These are phyloP conservation scores for Cherax destructor DNA, from an alignment of 1,140 invertebrate genomes.

Conservation along the genomic window DNA sequence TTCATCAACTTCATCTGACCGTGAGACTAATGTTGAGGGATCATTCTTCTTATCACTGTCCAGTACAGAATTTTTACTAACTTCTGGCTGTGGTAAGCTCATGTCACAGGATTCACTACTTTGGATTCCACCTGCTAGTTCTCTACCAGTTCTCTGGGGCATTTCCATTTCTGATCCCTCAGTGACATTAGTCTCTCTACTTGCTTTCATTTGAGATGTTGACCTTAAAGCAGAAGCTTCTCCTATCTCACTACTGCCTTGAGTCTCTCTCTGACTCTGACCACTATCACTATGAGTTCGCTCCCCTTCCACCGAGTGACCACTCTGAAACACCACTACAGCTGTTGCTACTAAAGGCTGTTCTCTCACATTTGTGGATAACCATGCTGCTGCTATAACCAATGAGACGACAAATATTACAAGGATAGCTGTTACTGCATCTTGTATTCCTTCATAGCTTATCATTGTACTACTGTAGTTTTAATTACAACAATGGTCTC, in stretches of 20 bases:
- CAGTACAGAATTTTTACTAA: neutral
- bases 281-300: neutral
- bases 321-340: slow-evolving; percentile 53
- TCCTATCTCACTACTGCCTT: slow-evolving; percentile 25
- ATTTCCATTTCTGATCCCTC: slow-evolving; percentile 3
- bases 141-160: neutral
- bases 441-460: slow-evolving; percentile 55
- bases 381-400: slow-evolving; percentile 47
- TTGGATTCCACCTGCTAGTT: neutral
- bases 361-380: slow-evolving; percentile 59
- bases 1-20: neutral
- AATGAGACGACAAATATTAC: slow-evolving; percentile 42
- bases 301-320: slow-evolving; percentile 1
- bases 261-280: slow-evolving; percentile 12
- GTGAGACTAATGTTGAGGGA: neutral
- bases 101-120: neutral
- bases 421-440: slow-evolving; percentile 37
- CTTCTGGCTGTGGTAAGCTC: neutral
- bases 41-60: no score
- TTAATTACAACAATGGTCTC: neutral
- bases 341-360: slow-evolving; percentile 51
- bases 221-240: neutral
- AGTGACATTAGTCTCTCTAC: neutral
- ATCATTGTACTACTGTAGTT: slow-evolving; percentile 35
- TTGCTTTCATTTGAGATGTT: slow-evolving; percentile 12